A percentile compares a stretch with the other conserved stretches of the same genome.
phyloP scores from a whole-genome alignment of 2,888 invertebrate genomes.

The Plemyria rubiginata region DNA sequence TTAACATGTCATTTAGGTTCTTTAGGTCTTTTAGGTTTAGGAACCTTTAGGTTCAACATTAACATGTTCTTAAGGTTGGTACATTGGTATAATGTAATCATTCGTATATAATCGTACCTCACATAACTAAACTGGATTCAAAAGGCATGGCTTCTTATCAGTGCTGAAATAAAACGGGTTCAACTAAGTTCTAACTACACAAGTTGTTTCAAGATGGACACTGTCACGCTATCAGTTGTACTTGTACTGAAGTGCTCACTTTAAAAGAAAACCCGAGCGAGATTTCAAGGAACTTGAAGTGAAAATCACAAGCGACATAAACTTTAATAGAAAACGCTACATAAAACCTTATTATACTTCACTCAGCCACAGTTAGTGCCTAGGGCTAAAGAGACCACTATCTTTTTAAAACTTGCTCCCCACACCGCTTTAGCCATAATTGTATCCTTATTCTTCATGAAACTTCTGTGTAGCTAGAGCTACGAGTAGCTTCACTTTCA shows the following conservation, averaged over 20 bases:
- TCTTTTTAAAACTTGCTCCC: no score
- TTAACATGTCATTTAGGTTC: no score
- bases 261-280: conserved; percentile 13
- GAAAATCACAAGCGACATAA: conserved; percentile 14
- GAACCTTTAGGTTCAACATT: no score
- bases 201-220: conserved; percentile 4
- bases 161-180: no score
- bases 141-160: no score
- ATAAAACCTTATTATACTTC: not conserved
- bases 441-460: not conserved
- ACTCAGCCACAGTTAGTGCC: not conserved
- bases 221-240: not conserved
- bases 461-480: not conserved
- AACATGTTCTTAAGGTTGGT: no score
- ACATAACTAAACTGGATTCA: no score
- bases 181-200: not conserved
- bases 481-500: not conserved
- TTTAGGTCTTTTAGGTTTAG: no score
- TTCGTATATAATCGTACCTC: no score
- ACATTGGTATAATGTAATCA: no score
- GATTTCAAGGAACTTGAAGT: conserved; percentile 5
- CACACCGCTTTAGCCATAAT: no score
- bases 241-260: not conserved
- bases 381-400: no score
- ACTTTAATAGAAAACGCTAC: not conserved